Evolutionary conservation across 2,888 invertebrate genomes (phyloP).

Genomic region (Penaeus monodon): DNA sequence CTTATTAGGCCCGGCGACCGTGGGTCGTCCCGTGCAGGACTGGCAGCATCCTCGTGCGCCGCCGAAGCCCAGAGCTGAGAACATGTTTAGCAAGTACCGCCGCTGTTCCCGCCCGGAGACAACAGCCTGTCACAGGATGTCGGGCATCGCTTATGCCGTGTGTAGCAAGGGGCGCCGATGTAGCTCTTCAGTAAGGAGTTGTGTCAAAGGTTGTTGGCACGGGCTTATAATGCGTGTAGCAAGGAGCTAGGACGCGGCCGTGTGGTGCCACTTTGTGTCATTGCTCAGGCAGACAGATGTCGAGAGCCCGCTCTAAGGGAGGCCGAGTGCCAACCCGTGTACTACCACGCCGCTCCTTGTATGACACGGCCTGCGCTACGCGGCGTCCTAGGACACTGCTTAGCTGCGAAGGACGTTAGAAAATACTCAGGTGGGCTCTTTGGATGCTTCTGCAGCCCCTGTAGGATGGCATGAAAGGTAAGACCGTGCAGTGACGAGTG

Average conservation of each 20-base stretch:
- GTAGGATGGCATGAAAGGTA: background rate
- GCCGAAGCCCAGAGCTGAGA: too few species aligned
- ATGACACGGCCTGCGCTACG: background rate
- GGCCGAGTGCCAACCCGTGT: slow-evolving; percentile 26
- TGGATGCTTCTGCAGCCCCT: background rate
- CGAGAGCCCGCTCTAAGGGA: slow-evolving; percentile 2
- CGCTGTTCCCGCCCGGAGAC: slow-evolving; percentile 2
- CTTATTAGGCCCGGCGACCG: too few species aligned
- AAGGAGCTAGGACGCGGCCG: slow-evolving; percentile 20
- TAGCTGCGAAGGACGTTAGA: background rate
- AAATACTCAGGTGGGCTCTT: background rate
- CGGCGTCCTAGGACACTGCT: background rate
- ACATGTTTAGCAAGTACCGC: background rate
- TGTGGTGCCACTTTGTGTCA: slow-evolving; percentile 20
- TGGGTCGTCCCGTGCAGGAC: too few species aligned
- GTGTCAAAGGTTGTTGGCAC: slow-evolving; percentile 25
- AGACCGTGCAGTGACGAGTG: background rate
- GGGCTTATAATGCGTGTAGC: slow-evolving; percentile 39
- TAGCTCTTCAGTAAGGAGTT: slow-evolving; percentile 32
- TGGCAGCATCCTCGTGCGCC: too few species aligned
- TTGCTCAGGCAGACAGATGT: slow-evolving; percentile 30
- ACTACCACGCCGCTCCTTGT: slow-evolving; percentile 26
- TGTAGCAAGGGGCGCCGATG: slow-evolving; percentile 24
- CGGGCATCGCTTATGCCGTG: slow-evolving; percentile 25
- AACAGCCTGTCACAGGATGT: background rate